Conservation (phyloP, 1,140 invertebrate genomes). For the Drosophila seguyi region DNA sequence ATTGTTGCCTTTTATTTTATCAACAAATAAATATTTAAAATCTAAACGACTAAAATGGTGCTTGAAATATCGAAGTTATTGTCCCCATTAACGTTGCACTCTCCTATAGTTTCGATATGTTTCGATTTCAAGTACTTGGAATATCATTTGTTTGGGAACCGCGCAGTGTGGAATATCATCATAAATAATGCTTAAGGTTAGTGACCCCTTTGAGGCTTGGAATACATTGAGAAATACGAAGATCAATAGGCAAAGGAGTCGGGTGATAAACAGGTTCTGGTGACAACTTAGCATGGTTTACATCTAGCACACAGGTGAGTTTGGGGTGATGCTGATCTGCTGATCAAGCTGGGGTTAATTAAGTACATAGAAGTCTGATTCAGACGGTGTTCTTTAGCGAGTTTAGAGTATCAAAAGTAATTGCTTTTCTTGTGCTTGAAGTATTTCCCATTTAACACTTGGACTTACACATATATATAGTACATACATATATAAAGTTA, state of each 20-base stretch:
- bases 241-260: slow-evolving; percentile 6
- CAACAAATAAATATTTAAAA: slow-evolving; percentile 72
- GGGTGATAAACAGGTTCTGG: slow-evolving; percentile 43
- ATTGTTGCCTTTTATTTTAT: slow-evolving; percentile 68
- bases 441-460: slow-evolving; percentile 51
- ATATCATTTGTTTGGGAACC: slow-evolving; percentile 57
- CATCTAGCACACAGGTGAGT: slow-evolving; percentile 12
- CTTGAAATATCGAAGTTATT: slow-evolving; percentile 59
- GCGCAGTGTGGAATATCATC: slow-evolving; percentile 65
- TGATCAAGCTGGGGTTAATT: slow-evolving; percentile 39
- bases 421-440: slow-evolving; percentile 40
- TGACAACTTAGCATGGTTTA: slow-evolving; percentile 30
- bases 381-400: slow-evolving; percentile 39
- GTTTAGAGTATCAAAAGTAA: slow-evolving; percentile 72
- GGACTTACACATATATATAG: slow-evolving; percentile 22
- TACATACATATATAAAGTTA: slow-evolving; percentile 32
- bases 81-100: slow-evolving; percentile 40
- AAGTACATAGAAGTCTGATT: slow-evolving; percentile 59
- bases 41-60: slow-evolving; percentile 58
- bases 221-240: slow-evolving; percentile 58
- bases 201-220: slow-evolving; percentile 42
- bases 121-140: slow-evolving; percentile 35
- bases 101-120: slow-evolving; percentile 64
- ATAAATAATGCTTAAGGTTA: slow-evolving; percentile 76
- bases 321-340: slow-evolving; percentile 50